Conservation (phyloP, 2,113 vertebrate species). For the Hippocampus guttulatus region DNA sequence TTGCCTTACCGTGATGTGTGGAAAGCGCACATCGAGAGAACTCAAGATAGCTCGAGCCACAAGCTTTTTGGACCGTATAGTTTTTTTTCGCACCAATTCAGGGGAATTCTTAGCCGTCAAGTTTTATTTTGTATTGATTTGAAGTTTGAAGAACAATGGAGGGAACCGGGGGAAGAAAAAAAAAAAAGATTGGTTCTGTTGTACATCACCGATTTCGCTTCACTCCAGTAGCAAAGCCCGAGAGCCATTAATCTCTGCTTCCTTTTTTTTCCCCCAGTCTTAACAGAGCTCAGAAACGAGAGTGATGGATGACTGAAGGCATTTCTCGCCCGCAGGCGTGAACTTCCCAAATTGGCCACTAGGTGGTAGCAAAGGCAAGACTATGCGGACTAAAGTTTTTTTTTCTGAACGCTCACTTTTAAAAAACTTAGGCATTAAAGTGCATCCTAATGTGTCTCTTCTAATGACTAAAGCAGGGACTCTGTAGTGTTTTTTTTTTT, state of each 20-base stretch:
- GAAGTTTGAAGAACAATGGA: not conserved
- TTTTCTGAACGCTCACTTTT: conserved; percentile 4
- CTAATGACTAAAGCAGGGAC: conserved; percentile 18
- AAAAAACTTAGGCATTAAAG: conserved; percentile 33
- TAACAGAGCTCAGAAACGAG: not conserved
- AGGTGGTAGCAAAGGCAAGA: conserved; percentile 48
- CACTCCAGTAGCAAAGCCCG: not conserved
- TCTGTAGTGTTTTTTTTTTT: not conserved
- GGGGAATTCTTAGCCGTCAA: conserved; percentile 20
- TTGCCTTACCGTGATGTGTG: conserved; percentile 61
- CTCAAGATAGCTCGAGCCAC: conserved; percentile 43
- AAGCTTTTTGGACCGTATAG: conserved; percentile 8
- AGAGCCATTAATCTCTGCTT: conserved; percentile 14
- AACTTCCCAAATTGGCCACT: conserved; percentile 30
- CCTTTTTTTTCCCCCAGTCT: not conserved
- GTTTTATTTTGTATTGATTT: conserved; percentile 26
- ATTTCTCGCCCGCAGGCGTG: conserved; percentile 6
- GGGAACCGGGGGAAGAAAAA: not conserved
- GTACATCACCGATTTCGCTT: not conserved
- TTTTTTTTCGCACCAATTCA: conserved; percentile 17
- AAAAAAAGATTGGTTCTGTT: not conserved
- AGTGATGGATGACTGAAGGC: conserved; percentile 5
- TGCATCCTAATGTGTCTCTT: conserved; percentile 25
- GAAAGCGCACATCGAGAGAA: conserved; percentile 35
- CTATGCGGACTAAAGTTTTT: conserved; percentile 24